Base-by-base conservation (phyloP, 2,888 invertebrate species). In the Cryptocephalus moraei region DNA sequence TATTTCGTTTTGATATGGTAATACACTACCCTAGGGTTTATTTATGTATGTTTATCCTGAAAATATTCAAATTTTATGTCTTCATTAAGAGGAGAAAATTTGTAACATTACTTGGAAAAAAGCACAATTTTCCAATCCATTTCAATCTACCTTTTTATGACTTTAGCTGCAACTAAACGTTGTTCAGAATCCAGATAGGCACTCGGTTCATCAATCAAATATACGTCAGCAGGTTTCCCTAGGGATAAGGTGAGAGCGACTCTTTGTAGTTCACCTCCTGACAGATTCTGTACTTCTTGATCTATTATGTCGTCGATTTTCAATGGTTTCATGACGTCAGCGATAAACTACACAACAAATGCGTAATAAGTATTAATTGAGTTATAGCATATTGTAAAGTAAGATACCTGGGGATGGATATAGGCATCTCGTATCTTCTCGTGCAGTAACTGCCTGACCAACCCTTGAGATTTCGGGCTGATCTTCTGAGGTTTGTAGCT, bases 401-500 rank as follows among this genome's bases (percentile, higher is more conserved):
- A n/a, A 34, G 69, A 78, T 70, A 81, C 81, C 76, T 87, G 91
- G 22, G 99, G 97, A 78, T 99, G 97, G 56, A 93, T 79, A 67
- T 96, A 97, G 12, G 97, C 92, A 74, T 97, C 97, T 51, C 95
- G 80, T 62, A 99, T 96, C 71, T 95, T 95, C 49, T 97, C 95
- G 63, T 96, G 94, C 51, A 99, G 75, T 63, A 99, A 74, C 64
- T 89, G 87, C 41, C 94, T 80, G 4, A 99, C 99, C 50, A 89
- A 80, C 39, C 94, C 93, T 66, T 91, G 88, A 47, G 91, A 91
- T 73, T 94, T 97, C 4, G 99, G 99, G 57, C 95, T 95, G 70
- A 99, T 99, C 73, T 97, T 99, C 76, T 99, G 99, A 40, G 99
- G 99, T 73, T 99, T 99, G 78, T 99, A 99, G 71, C 96, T 97